Base-by-base conservation (phyloP, 2,888 invertebrate genomes). In the Cantharis rustica region DNA sequence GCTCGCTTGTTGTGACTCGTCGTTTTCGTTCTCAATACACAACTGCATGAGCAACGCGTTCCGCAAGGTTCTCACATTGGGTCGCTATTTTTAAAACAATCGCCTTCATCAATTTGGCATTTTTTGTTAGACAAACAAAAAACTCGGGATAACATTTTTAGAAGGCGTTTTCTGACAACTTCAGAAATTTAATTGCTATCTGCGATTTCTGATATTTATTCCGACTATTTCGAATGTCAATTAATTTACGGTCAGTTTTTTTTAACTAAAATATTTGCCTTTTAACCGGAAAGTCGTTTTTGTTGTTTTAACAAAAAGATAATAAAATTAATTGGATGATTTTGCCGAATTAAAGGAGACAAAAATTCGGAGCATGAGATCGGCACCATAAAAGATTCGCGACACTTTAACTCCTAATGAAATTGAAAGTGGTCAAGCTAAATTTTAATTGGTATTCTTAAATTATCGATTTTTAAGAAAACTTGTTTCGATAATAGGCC, bases 281-380 rank as follows among this genome's bases (percentile, higher is more conserved):
- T 66, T 66, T 20, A 66, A 20, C 23, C 20, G 23, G 20, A 85
- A 84, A 85, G 85, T 85, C 86, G 85, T 85, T 85, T 86, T n/a
- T 47, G n/a, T 47, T 47, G 47, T 47, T 47, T 47, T 47, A 47
- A 47, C 47, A 47, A 47, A 47, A 47, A 47, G 47, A 86, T 86
- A 85, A 84, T 84, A 83, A 86, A 86, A 86, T 86, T 86, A 86
- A 86, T 86, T 86, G 86, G 85, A 82, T 80, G 81, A 83, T 80
- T 83, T 81, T 81, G 83, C 79, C 81, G 81, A 82, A 79, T 71
- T 74, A 72, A 72, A 61, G 63, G 16, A 69, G 70, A 68, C 69
- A 75, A 75, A 74, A 76, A 78, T 77, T 69, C 73, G 47, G 74
- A 75, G 79, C 77, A 79, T 77, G 78, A 74, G 76, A 79, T 75